A percentile compares a stretch with the other conserved stretches of the same genome.
phyloP scores from a whole-genome alignment of 1,140 invertebrate species.

The Saccostrea cuccullata region DNA sequence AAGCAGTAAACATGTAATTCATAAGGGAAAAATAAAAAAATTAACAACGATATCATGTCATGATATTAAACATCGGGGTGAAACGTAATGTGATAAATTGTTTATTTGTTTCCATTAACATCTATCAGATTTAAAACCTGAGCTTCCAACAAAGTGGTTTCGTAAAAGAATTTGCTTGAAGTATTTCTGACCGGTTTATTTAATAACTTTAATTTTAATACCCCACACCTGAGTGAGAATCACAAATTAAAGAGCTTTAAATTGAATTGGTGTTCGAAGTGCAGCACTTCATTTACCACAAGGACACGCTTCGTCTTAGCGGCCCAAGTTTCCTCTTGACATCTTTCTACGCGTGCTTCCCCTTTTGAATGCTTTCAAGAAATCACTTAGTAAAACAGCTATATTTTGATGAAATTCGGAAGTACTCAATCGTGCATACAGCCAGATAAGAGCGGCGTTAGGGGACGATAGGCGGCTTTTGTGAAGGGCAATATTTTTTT shows the following conservation, averaged over 20 bases:
- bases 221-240: background rate
- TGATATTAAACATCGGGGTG: no score
- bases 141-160: no score
- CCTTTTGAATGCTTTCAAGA: conserved; percentile 35
- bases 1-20: no score
- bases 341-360: conserved; percentile 26
- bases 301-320: conserved; percentile 24
- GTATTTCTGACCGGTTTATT: no score
- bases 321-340: conserved; percentile 22
- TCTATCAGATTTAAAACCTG: no score
- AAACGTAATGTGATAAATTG: no score
- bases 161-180: no score
- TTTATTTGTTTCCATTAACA: background rate
- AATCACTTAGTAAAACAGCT: conserved; percentile 36
- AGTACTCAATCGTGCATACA: conserved; percentile 32
- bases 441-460: conserved; percentile 23
- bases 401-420: conserved; percentile 25
- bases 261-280: conserved; percentile 11
- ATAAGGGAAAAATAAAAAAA: no score
- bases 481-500: conserved; percentile 11
- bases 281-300: conserved; percentile 18
- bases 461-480: conserved; percentile 24
- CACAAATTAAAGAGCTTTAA: conserved; percentile 10
- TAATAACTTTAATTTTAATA: background rate
- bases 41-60: no score